Base-by-base conservation (phyloP, 2,888 invertebrate species). In the Ferdinandea cuprea region DNA sequence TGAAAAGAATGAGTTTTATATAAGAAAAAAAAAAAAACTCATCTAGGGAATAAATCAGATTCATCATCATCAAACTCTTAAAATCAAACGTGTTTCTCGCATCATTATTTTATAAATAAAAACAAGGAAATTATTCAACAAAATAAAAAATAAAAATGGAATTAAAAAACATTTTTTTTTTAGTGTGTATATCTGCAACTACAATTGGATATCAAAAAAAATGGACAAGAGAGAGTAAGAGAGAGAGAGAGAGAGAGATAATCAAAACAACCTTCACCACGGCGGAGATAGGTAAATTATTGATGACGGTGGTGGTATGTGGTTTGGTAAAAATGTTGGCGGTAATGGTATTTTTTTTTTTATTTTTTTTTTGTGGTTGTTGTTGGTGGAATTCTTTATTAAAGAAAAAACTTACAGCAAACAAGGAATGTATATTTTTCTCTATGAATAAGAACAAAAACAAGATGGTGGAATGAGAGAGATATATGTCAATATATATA, bases 141-240 rank as follows among this genome's bases (percentile, higher is more conserved):
- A 48, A 69, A n/a, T n/a, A n/a, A n/a, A n/a, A n/a, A n/a, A n/a
- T n/a, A n/a, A n/a, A 61, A 61, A 66, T 71, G 65, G 63, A 83
- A 25, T 61, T 40, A 9, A 52, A 76, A 77, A 76, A 50, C 15
- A 40, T 46, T 65, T 71, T 63, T 74, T 59, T 72, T 84, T 73
- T 68, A 76, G 71, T 81, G 61, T 69, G 68, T 77, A 54, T 69
- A 56, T 83, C 63, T 65, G 77, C 71, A 85, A 73, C 85, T 77
- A 85, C 76, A 77, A 32, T 81, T 58, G 71, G 65, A 52, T 66
- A 73, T 73, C 76, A 78, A 65, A 68, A 78, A n/a, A 76, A 85
- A 86, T 87, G 85, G 87, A 87, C 85, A 86, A 87, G 87, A 80
- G 74, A 76, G 66, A 78, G 52, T 74, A 69, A 63, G 32, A 69